Evolutionary conservation across 1,140 invertebrate species (phyloP).

Genomic region (Eupeodes corollae): DNA sequence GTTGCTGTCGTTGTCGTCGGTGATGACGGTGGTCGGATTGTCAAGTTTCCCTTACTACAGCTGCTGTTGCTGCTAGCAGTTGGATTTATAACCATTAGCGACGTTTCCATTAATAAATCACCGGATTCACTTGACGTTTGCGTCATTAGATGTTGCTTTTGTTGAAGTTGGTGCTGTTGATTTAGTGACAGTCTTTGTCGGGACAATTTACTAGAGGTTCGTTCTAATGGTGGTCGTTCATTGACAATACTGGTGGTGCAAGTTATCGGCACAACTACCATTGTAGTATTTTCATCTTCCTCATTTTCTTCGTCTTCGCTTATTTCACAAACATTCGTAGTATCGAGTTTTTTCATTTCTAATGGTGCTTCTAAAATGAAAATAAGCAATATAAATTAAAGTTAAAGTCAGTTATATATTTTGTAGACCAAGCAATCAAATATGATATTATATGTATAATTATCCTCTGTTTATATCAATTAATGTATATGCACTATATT

Average conservation of each 20-base stretch:
- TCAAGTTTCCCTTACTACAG: background rate
- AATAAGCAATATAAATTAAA: background rate
- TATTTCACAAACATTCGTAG: conserved; percentile 28
- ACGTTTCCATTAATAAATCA: conserved; percentile 23
- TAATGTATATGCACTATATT: too few relatives aligned
- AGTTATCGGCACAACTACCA: background rate
- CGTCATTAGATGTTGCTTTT: conserved; percentile 6
- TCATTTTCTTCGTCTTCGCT: conserved; percentile 23
- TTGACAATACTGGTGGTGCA: conserved; percentile 2
- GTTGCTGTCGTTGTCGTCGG: background rate
- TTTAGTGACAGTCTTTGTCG: conserved; percentile 27
- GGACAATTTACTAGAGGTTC: conserved; percentile 19
- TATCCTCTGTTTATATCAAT: too few relatives aligned
- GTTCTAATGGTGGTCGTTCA: background rate
- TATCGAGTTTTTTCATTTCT: conserved; percentile 32
- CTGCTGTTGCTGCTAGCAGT: background rate
- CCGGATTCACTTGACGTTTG: conserved; percentile 8
- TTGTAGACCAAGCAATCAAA: too few relatives aligned
- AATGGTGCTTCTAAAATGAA: conserved; percentile 19
- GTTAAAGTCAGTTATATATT: too few relatives aligned
- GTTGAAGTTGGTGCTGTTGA: conserved; percentile 17
- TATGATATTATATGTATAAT: too few relatives aligned
- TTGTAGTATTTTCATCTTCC: conserved; percentile 1
- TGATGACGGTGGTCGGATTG: background rate
- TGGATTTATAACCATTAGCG: conserved; percentile 8